These are phyloP conservation scores for Thalassophryne amazonica DNA, from an alignment of 2,797 vertebrate species.

Conservation along the genomic window DNA sequence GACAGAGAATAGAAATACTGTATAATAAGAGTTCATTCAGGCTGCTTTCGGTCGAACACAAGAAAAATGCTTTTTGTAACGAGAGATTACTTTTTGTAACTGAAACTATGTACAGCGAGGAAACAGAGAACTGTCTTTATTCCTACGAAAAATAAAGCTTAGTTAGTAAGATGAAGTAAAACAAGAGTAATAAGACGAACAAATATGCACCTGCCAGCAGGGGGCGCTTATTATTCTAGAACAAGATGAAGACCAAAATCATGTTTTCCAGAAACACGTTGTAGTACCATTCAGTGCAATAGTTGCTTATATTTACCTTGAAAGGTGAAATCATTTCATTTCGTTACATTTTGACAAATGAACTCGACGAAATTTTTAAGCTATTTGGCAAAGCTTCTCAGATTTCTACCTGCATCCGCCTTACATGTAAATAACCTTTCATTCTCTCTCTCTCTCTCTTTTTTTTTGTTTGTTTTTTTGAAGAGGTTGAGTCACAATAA, in stretches of 20 bases:
- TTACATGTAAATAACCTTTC: constrained; percentile 93
- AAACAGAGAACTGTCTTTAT: constrained; percentile 78
- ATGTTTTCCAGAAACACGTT: constrained; percentile 52
- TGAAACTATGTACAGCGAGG: constrained; percentile 76
- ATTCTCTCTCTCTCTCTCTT: too few species aligned
- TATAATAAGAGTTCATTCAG: constrained; percentile 68
- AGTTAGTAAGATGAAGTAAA: constrained; percentile 61
- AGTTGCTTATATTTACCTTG: constrained; percentile 57
- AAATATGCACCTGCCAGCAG: constrained; percentile 47
- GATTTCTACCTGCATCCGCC: constrained; percentile 85
- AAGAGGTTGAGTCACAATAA: constrained; percentile 45
- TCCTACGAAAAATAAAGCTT: constrained; percentile 73
- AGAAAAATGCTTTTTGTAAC: constrained; percentile 69
- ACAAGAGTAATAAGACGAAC: constrained; percentile 18
- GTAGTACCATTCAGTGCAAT: constrained; percentile 63
- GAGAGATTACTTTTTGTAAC: constrained; percentile 86
- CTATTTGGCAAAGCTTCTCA: constrained; percentile 42
- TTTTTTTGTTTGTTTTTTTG: too few species aligned
- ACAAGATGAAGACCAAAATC: constrained; percentile 58
- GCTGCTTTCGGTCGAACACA: constrained; percentile 70
- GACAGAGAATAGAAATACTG: constrained; percentile 77
- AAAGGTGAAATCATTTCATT: constrained; percentile 35
- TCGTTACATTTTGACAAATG: constrained; percentile 27
- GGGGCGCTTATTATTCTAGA: constrained; percentile 28
- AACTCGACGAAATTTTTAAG: constrained; percentile 33